phyloP scores from a whole-genome alignment of 1,140 invertebrate species.

The Leptoteleia sp. region DNA sequence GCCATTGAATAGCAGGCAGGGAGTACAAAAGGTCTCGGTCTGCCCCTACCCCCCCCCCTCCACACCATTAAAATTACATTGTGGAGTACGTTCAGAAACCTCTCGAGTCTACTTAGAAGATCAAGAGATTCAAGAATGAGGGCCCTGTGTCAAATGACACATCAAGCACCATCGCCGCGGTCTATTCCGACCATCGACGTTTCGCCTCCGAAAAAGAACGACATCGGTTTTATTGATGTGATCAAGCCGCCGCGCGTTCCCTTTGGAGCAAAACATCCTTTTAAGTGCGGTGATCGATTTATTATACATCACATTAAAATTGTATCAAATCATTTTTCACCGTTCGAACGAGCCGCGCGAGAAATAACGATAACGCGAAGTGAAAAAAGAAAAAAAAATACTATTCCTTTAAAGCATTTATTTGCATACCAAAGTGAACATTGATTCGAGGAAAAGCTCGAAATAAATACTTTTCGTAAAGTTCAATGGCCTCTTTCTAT shows the following conservation, averaged over 20 bases:
- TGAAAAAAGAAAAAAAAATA: neutral
- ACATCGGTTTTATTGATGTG: constrained; percentile 10
- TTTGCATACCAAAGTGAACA: neutral
- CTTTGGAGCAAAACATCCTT: neutral
- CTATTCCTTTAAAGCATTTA: neutral
- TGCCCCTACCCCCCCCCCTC: too few relatives aligned
- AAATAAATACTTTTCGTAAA: neutral
- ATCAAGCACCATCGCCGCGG: constrained; percentile 18
- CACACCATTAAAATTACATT: constrained; percentile 12
- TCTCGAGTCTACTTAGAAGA: constrained; percentile 27
- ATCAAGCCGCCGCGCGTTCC: constrained; percentile 1
- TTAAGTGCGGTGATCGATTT: constrained; percentile 3
- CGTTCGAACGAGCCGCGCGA: neutral
- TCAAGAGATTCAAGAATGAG: constrained; percentile 38
- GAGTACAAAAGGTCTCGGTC: constrained; percentile 18
- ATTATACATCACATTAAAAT: constrained; percentile 2
- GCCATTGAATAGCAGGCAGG: constrained; percentile 12
- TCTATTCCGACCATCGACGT: neutral
- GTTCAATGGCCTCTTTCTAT: constrained; percentile 11
- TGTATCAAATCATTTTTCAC: neutral
- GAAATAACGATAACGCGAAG: neutral
- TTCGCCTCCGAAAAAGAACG: constrained; percentile 10
- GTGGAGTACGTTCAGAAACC: constrained; percentile 21
- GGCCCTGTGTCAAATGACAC: constrained; percentile 17
- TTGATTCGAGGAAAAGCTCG: neutral